Percentiles rank a stretch among this genome's conserved stretches.
Evolutionary conservation across 2,888 invertebrate genomes (phyloP).

Genomic region (Aricia artaxerxes): DNA sequence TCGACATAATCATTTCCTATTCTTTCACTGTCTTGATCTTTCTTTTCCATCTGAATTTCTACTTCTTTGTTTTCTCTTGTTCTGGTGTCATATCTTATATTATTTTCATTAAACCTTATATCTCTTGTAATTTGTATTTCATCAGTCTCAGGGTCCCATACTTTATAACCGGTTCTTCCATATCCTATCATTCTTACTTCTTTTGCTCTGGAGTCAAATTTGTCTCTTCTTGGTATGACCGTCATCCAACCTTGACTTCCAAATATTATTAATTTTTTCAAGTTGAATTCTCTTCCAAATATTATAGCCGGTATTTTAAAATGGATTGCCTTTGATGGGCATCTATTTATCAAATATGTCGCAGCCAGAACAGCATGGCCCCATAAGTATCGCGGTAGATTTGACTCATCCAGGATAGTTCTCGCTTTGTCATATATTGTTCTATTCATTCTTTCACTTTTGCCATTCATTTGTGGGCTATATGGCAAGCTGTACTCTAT

Average conservation of each 20-base stretch:
- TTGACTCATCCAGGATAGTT: conserved; percentile 36
- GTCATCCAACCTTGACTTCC: no score
- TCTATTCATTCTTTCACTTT: conserved; percentile 35
- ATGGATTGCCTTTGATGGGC: conserved; percentile 30
- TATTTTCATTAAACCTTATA: conserved; percentile 16
- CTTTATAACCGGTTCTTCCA: conserved; percentile 33
- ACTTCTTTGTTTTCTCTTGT: no score
- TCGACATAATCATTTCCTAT: no score
- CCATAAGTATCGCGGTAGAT: conserved; percentile 37
- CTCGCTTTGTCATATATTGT: conserved; percentile 37
- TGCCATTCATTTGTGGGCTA: conserved; percentile 35
- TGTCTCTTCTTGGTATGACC: no score
- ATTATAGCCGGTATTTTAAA: no score
- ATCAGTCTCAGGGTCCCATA: conserved; percentile 36
- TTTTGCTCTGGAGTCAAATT: no score
- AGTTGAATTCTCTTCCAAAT: background rate
- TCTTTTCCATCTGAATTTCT: no score
- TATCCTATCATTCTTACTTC: conserved; percentile 37
- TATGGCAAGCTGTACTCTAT: conserved; percentile 29
- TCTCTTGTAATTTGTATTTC: conserved; percentile 27
- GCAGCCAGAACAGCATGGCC: conserved; percentile 39
- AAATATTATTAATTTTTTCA: no score
- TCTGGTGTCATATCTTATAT: background rate
- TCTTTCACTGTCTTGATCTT: no score
- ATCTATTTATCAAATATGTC: conserved; percentile 37